Evolutionary conservation across 2,797 vertebrate species (phyloP), one percentile per base, ranked within the genome.

Genomic region (Anguilla megastoma): DNA sequence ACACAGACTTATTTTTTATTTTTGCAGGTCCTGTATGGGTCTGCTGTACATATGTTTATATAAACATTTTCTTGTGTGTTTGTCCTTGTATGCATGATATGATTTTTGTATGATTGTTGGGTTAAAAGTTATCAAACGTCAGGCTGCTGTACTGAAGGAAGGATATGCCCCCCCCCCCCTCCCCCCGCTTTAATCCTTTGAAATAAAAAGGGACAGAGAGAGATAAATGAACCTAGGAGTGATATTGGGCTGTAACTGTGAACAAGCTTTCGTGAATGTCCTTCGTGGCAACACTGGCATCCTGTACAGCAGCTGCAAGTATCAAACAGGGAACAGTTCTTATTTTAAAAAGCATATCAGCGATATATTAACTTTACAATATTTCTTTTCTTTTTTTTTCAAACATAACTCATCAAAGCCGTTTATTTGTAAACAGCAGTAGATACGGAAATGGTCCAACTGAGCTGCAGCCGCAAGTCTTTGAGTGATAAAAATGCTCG

Each of bases 401-500:
- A 97, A 96, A 96, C 97, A 96, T 97, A 96, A 96, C 96, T 97
- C 97, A 93, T 96, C 74, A 95, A 92, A 96, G 96, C 97, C 97
- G 95, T 96, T 96, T 66, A 12, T 54, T 36, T 7, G 12, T 95
- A 95, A 97, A 96, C 97, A 97, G 98, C 96, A 95, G 94, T 92
- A 95, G 97, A 98, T 97, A 97, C 96, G 9, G 97, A 97, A 96
- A 97, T 98, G 94, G 95, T 96, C 97, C 97, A 93, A 97, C 94
- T 97, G 97, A 97, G 96, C 96, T 97, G 98, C 97, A 97, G 97
- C 97, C 98, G 98, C 94, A 93, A 98, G 97, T 99, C 97, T 97
- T 92, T 95, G 94, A 95, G 97, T 97, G 94, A 97, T 99, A 97
- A 98, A 99, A 99, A 99, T 96, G 98, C 99, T 99, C 98, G 98